phyloP scores from a whole-genome alignment of 2,113 vertebrate species.

The Rhineura floridana region DNA sequence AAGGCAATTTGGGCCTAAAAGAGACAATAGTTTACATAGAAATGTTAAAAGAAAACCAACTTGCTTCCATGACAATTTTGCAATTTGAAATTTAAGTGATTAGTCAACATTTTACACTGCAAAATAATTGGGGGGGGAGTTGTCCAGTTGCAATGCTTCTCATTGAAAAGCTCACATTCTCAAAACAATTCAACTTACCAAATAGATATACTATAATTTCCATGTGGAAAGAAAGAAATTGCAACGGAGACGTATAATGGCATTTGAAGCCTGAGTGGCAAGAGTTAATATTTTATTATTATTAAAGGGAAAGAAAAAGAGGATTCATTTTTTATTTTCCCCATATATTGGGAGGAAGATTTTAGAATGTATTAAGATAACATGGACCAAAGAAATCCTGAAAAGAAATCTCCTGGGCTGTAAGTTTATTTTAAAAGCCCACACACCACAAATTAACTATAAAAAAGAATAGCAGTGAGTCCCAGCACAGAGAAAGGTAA shows the following conservation, averaged over 20 bases:
- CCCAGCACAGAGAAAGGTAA: not conserved
- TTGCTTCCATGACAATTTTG: not conserved
- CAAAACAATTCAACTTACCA: not conserved
- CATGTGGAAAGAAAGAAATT: not conserved
- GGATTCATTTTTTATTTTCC: not conserved
- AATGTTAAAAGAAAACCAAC: not conserved
- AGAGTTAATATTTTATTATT: not conserved
- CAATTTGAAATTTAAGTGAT: not conserved
- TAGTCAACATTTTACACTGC: not conserved
- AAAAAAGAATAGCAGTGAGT: not conserved
- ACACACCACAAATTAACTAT: no score
- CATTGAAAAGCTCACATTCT: not conserved
- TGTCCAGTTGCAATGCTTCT: not conserved
- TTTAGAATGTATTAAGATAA: no score
- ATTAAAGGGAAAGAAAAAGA: not conserved
- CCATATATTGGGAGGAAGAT: not conserved
- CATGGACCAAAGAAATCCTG: no score
- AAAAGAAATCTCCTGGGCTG: no score
- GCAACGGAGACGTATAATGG: no score
- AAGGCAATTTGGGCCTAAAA: constrained; percentile 86
- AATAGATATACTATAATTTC: not conserved
- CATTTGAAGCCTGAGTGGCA: not conserved
- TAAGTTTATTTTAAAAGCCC: no score
- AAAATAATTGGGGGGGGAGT: no score
- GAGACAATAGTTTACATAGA: constrained; percentile 57